Base-by-base conservation (phyloP, 2,888 invertebrate genomes). In the Drosophila formosana region DNA sequence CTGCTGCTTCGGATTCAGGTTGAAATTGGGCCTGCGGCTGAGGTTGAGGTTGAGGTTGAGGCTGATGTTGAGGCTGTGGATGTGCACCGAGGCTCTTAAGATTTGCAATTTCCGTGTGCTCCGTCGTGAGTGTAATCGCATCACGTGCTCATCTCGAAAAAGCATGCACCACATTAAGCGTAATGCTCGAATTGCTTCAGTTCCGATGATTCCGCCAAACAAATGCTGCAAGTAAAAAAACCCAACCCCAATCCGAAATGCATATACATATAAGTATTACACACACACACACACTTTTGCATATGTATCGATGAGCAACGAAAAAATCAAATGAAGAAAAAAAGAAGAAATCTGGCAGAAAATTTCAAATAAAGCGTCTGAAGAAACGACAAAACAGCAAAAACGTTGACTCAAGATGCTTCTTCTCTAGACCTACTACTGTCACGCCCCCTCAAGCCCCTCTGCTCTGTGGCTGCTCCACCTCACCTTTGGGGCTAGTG, bases 331-430 rank as follows among this genome's bases (percentile, higher is more conserved):
- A 41, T 30, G 30, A 6, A 30, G 67, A 13, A 50, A 23, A 50
- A 18, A 45, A 50, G 53, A 58, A 46, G 52, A 58, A 68, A 77
- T 80, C 60, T 66, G 4, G 46, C 45, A 55, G 66, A 67, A 86
- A 85, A 68, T 71, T 67, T 67, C 71, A 62, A 81, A 80, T 81
- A 69, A 78, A 83, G 43, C 49, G 39, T 45, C 61, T 32, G 34
- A 78, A 70, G 75, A 58, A 55, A 66, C 28, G 45, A 34, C 39
- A 56, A 28, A 49, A 45, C 9, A 50, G 5, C 58, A 53, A 46
- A 32, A 55, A 8, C 39, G 41, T 25, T 72, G 75, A 70, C 70
- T 62, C 50, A 11, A 57, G 72, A 43, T 56, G 61, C 32, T 66
- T 45, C 43, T 58, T 26, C 50, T 37, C n/a, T 23, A 52, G 45